Percentiles rank a stretch among this genome's conserved stretches.
phyloP scores from a whole-genome alignment of 2,797 vertebrate genomes.

The Sebastes cheni region DNA sequence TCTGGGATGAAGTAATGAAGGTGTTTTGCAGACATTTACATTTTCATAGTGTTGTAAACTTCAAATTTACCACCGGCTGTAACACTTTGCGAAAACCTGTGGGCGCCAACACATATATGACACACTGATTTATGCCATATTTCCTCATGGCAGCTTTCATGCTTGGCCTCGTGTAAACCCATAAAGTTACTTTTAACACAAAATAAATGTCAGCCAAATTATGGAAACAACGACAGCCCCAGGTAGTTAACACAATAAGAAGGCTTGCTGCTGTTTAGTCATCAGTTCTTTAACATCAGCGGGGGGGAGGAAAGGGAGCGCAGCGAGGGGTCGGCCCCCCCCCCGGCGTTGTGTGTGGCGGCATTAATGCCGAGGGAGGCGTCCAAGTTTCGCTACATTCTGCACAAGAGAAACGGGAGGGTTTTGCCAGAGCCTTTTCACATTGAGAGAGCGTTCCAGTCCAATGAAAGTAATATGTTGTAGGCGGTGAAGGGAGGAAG shows the following conservation, averaged over 20 bases:
- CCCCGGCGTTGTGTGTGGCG: constrained; percentile 66
- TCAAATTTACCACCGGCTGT: constrained; percentile 35
- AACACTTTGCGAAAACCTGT: constrained; percentile 43
- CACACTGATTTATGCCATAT: constrained; percentile 54
- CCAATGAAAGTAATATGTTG: constrained; percentile 69
- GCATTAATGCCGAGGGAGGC: constrained; percentile 38
- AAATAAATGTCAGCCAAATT: constrained; percentile 64
- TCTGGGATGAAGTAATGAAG: neutral
- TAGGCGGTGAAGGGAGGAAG: constrained; percentile 25
- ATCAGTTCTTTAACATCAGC: constrained; percentile 62
- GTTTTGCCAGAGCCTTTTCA: constrained; percentile 55
- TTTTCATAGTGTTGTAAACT: constrained; percentile 24
- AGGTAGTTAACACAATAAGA: constrained; percentile 59
- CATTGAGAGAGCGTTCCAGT: constrained; percentile 50
- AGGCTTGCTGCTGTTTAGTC: constrained; percentile 57
- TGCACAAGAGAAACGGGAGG: constrained; percentile 18
- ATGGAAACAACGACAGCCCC: constrained; percentile 61
- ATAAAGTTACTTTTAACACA: constrained; percentile 63
- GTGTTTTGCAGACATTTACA: constrained; percentile 33
- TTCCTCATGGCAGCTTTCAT: constrained; percentile 42
- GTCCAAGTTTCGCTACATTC: constrained; percentile 53
- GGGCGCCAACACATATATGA: constrained; percentile 8
- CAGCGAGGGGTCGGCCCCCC: constrained; percentile 37
- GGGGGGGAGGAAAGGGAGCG: constrained; percentile 7
- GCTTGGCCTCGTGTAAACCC: constrained; percentile 46